phyloP scores from a whole-genome alignment of 1,140 invertebrate species.

The Listronotus bonariensis region DNA sequence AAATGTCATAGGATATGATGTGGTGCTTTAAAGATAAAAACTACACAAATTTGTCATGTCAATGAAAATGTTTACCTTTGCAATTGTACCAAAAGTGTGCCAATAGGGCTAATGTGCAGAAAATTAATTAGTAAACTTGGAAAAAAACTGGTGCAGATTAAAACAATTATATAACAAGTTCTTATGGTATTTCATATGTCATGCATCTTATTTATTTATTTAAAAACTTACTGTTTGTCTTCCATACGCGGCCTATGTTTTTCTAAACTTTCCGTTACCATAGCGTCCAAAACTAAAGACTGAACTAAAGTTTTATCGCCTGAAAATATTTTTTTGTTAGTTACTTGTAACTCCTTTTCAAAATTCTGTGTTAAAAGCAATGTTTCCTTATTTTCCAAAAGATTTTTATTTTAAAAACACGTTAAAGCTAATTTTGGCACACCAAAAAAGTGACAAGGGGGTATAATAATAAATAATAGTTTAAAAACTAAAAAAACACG shows the following conservation, averaged over 20 bases:
- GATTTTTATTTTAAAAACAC: too few relatives aligned
- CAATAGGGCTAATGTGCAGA: slow-evolving; percentile 75
- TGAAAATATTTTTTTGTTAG: too few relatives aligned
- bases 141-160: slow-evolving; percentile 33
- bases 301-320: slow-evolving; percentile 82
- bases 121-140: slow-evolving; percentile 56
- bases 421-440: too few relatives aligned
- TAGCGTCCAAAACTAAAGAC: slow-evolving; percentile 80
- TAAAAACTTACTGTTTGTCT: slow-evolving; percentile 63
- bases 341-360: slow-evolving; percentile 18
- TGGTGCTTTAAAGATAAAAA: too few relatives aligned
- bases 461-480: too few relatives aligned
- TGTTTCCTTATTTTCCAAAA: too few relatives aligned
- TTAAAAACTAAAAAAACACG: too few relatives aligned
- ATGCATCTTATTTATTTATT: slow-evolving; percentile 23
- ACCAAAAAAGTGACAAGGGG: too few relatives aligned
- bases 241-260: slow-evolving; percentile 60
- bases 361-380: too few relatives aligned
- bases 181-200: slow-evolving; percentile 20
- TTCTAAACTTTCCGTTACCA: slow-evolving; percentile 75
- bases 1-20: too few relatives aligned
- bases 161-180: slow-evolving; percentile 16
- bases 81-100: slow-evolving; percentile 82
- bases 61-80: slow-evolving; percentile 70
- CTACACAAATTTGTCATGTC: too few relatives aligned